Conservation (phyloP, 2,113 vertebrate species). For the Atrichornis clamosus region DNA sequence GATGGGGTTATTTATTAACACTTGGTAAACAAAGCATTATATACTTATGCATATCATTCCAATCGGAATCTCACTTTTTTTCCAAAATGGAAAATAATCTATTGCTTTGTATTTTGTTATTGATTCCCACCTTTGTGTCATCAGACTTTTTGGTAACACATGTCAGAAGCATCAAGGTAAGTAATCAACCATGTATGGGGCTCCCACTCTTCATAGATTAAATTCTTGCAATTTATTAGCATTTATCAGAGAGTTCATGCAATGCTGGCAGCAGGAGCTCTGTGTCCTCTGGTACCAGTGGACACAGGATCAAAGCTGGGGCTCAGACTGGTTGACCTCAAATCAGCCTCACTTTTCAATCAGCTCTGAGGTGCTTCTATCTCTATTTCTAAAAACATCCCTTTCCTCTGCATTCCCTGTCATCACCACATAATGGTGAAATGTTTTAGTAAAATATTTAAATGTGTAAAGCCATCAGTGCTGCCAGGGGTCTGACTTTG, state of each 20-base stretch:
- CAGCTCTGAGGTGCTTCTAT: not conserved
- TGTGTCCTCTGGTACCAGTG: not conserved
- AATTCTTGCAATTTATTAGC: not conserved
- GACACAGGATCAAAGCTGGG: not conserved
- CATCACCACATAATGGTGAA: not conserved
- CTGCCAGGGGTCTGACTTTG: not conserved
- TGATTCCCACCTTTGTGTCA: constrained; percentile 41
- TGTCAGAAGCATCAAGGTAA: constrained; percentile 67
- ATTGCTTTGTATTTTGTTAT: constrained; percentile 35
- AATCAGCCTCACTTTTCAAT: not conserved
- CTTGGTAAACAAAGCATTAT: not conserved
- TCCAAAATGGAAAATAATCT: constrained; percentile 40
- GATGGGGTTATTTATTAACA: constrained; percentile 51
- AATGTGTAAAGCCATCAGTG: not conserved
- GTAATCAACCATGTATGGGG: not conserved
- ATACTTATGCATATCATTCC: not conserved
- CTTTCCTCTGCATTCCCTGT: not conserved
- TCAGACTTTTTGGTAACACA: constrained; percentile 34
- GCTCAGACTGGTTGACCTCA: not conserved
- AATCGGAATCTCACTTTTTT: not conserved
- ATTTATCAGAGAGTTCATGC: not conserved
- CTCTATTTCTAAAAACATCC: not conserved
- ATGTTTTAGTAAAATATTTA: not conserved
- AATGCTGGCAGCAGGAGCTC: not conserved
- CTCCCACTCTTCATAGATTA: not conserved